Evolutionary conservation across 2,797 vertebrate species (phyloP).

Genomic region (Peromyscus aztecus): DNA sequence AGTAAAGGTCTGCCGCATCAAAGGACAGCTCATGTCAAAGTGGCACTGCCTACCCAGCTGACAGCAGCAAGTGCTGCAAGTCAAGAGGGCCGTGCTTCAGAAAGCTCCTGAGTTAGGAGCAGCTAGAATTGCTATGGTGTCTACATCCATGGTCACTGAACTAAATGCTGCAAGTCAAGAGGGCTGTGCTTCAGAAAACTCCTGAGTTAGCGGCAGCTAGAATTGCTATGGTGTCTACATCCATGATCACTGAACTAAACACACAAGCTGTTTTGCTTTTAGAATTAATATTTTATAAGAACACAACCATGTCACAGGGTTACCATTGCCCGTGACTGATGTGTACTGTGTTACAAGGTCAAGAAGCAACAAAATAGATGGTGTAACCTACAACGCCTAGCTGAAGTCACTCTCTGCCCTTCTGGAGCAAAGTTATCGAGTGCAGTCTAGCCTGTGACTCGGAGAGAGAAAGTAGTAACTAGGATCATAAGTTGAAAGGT

Average conservation of each 20-base stretch:
- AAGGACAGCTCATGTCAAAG: neutral
- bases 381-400: neutral
- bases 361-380: neutral
- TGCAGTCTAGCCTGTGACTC: neutral
- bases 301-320: neutral
- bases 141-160: neutral
- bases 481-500: neutral
- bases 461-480: constrained; percentile 43
- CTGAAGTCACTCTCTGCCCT: neutral
- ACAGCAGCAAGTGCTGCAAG: neutral
- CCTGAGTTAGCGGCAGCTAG: neutral
- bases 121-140: neutral
- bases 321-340: neutral
- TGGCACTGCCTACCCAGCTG: neutral
- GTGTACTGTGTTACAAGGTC: neutral
- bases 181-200: neutral
- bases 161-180: neutral
- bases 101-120: neutral
- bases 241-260: neutral
- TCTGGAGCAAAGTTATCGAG: neutral
- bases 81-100: neutral
- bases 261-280: neutral
- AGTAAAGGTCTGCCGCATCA: neutral
- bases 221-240: neutral
- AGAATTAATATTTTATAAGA: constrained; percentile 23